phyloP scores from a whole-genome alignment of 2,797 vertebrate genomes.

The Anniella stebbinsi region DNA sequence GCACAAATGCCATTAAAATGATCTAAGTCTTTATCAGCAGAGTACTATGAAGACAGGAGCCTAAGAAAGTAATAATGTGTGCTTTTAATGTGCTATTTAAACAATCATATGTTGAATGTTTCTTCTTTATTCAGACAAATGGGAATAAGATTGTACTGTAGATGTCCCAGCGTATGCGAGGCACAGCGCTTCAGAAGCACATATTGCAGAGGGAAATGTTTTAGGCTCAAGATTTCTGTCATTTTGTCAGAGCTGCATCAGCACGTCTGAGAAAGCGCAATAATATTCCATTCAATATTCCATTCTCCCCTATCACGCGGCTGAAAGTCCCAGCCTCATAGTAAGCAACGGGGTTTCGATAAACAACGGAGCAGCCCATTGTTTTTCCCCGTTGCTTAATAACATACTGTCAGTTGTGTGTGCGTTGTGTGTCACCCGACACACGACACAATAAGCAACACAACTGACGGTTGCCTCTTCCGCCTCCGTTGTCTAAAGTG shows the following conservation, averaged over 20 bases:
- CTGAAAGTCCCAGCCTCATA: too few species aligned
- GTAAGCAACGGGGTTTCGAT: too few species aligned
- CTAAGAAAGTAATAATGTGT: conserved; percentile 59
- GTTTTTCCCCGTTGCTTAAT: too few species aligned
- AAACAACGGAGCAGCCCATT: too few species aligned
- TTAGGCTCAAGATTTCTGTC: conserved; percentile 73
- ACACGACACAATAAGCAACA: too few species aligned
- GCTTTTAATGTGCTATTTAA: conserved; percentile 62
- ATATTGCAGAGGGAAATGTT: conserved; percentile 62
- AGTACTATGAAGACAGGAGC: not conserved
- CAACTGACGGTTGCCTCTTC: too few species aligned
- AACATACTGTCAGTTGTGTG: too few species aligned
- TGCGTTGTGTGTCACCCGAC: too few species aligned
- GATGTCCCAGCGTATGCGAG: conserved; percentile 65
- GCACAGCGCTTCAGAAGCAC: conserved; percentile 62
- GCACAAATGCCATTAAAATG: conserved; percentile 20
- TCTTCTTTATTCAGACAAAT: conserved; percentile 65
- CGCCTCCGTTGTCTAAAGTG: too few species aligned
- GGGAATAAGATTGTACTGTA: conserved; percentile 57
- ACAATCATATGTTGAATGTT: conserved; percentile 63
- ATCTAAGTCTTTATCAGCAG: conserved; percentile 38
- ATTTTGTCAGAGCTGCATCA: conserved; percentile 70
- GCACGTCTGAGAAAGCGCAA: conserved; percentile 71
- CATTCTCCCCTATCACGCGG: too few species aligned
- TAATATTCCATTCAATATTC: conserved; percentile 70